Base-by-base conservation (phyloP, 2,888 invertebrate species). In the Neelides folsomi region DNA sequence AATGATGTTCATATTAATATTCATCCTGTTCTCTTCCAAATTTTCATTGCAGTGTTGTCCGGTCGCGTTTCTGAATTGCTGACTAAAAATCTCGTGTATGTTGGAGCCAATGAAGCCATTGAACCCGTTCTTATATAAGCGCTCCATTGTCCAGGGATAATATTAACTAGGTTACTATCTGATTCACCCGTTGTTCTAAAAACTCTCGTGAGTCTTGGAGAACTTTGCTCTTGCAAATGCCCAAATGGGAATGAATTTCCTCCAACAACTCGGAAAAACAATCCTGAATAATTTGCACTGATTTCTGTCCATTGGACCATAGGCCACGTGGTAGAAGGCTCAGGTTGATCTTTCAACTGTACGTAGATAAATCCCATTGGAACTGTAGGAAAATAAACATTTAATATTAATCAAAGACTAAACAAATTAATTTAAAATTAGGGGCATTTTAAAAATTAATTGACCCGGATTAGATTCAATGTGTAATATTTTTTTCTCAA, bases 1-100 rank as follows among this genome's bases (percentile, higher is more conserved):
- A n/a, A n/a, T n/a, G n/a, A n/a, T n/a, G n/a, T n/a, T n/a, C n/a
- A n/a, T n/a, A n/a, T n/a, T n/a, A n/a, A n/a, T 15, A n/a, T 3
- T 43, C 10, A 43, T 6, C 4, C 19, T n/a, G 43, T 43, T 15
- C 43, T 43, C 18, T 43, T 43, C 43, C 43, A 43, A 19, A 43
- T n/a, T 43, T 18, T 13, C 18, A 43, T 18, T n/a, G 43, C 16
- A 7, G 12, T 13, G 18, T 43, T 43, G 15, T 18, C 2, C 5
- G 43, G 43, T 43, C 43, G 16, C 3, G 18, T 19, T 43, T 43
- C 43, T n/a, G 6, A 5, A 18, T 43, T 6, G 12, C 15, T 18
- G 9, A 18, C 16, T 5, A 16, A 18, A 18, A 18, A 43, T 16
- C 15, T 3, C 4, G 16, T 15, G 12, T 5, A 9, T 6, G 9